Evolutionary conservation across 2,797 vertebrate species (phyloP), one percentile per base, ranked within the genome.

Genomic region (Sebastes hubbsi): DNA sequence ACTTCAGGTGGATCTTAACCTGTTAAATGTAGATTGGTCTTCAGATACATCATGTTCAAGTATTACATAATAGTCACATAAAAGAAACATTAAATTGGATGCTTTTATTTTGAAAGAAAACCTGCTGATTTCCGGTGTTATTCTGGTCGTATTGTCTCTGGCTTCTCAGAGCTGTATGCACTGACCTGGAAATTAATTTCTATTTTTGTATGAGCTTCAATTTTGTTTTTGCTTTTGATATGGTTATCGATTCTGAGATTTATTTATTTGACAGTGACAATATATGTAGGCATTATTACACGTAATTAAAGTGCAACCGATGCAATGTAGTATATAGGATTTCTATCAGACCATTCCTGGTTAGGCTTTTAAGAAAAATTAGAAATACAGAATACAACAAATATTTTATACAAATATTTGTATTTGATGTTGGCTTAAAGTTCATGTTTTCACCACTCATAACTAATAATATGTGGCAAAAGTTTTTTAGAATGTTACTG

Each of bases 101-200:
- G 2, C 27, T 68, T 83, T 88, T 87, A 90, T 80, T 88, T 80
- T 89, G 87, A 78, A 92, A 25, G 67, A 32, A 9, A 4, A 4
- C 1, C 5, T 2, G 0, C 1, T 52, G 1, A 3, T 24, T 36
- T 76, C 8, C 67, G 14, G 29, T 42, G 2, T 65, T 30, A 34
- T 49, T 46, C 16, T 49, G 14, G 29, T 63, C 1, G 25, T 36
- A 58, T 59, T 56, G 2, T 63, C 20, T 78, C 22, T 52, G 11
- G 3, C 13, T 60, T 80, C 9, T 22, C 6, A 62, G 8, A 64
- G 14, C 25, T 52, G 13, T 7, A 6, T 18, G 29, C 7, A 13
- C 24, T 56, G 2, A 3, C 10, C 24, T 70, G 18, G 1, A 20
- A 59, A 55, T 58, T 60, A 1, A 14, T 13, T 75, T 18, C 11